Conservation (phyloP, 1,140 invertebrate species). For the Conopomorpha cramerella region DNA sequence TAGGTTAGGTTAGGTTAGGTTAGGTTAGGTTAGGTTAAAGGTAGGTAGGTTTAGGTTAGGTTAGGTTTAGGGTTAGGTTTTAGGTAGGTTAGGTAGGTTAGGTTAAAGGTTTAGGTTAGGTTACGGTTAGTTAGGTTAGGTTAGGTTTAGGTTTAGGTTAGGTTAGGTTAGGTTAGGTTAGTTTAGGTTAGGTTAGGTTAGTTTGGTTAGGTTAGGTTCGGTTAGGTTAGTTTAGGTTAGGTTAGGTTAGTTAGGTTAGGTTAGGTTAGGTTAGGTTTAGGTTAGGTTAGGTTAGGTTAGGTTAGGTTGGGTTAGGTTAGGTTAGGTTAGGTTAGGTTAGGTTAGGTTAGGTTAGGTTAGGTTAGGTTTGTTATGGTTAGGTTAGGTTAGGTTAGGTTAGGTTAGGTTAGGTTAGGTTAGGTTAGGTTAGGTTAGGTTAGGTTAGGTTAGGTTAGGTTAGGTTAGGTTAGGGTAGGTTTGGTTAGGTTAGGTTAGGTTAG, state of each 20-base stretch:
- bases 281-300: constrained; percentile 3
- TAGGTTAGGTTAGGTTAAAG: neutral
- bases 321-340: constrained; percentile 3
- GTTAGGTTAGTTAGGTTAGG: neutral
- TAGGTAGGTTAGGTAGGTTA: neutral
- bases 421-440: neutral
- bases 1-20: too few species aligned
- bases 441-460: too few species aligned
- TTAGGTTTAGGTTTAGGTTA: constrained; percentile 2
- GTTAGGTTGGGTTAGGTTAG: constrained; percentile 2
- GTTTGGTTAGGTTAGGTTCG: neutral
- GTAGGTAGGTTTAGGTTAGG: neutral
- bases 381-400: neutral
- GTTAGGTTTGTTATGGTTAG: neutral
- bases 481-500: neutral
- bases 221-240: constrained; percentile 1
- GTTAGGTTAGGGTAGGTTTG: too few species aligned
- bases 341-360: constrained; percentile 1
- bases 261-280: constrained; percentile 1
- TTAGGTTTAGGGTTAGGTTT: neutral
- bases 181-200: too few species aligned
- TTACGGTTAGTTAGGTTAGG: constrained; percentile 1
- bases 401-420: neutral
- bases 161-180: constrained; percentile 3
- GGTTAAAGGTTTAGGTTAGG: neutral